phyloP scores from a whole-genome alignment of 2,888 invertebrate genomes.

The Latrodectus elegans region DNA sequence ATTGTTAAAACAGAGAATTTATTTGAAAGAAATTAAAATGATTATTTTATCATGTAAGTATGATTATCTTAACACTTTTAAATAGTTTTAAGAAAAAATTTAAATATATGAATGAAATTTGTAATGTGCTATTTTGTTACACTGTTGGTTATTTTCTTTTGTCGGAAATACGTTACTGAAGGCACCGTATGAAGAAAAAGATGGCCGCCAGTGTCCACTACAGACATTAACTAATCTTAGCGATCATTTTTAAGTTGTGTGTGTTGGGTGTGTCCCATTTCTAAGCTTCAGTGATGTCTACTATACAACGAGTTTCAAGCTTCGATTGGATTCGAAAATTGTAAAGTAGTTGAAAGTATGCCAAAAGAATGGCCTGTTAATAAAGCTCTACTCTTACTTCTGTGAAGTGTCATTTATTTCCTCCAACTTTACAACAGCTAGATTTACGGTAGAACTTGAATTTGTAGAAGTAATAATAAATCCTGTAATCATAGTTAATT shows the following conservation, averaged over 20 bases:
- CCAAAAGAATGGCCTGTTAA: slow-evolving; percentile 66
- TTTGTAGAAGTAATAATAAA: no score
- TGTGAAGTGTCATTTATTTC: slow-evolving; percentile 54
- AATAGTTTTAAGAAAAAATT: no score
- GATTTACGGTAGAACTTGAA: no score
- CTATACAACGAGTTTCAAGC: slow-evolving; percentile 69
- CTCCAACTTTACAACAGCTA: background rate
- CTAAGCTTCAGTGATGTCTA: slow-evolving; percentile 67
- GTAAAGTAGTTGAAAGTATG: slow-evolving; percentile 68
- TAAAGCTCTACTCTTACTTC: slow-evolving; percentile 69
- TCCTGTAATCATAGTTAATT: no score
- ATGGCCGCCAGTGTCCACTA: slow-evolving; percentile 67
- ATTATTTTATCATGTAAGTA: no score
- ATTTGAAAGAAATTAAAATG: no score
- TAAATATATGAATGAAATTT: no score
- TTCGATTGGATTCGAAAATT: slow-evolving; percentile 46
- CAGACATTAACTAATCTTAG: slow-evolving; percentile 42
- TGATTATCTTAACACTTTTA: no score
- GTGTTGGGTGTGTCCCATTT: slow-evolving; percentile 65
- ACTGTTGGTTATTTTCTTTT: no score
- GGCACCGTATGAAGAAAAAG: background rate
- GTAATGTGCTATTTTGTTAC: no score
- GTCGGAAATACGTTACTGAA: no score
- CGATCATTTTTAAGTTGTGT: slow-evolving; percentile 35
- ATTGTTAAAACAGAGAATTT: no score